phyloP scores from a whole-genome alignment of 2,888 invertebrate species.

The Trichogramma evanescens region DNA sequence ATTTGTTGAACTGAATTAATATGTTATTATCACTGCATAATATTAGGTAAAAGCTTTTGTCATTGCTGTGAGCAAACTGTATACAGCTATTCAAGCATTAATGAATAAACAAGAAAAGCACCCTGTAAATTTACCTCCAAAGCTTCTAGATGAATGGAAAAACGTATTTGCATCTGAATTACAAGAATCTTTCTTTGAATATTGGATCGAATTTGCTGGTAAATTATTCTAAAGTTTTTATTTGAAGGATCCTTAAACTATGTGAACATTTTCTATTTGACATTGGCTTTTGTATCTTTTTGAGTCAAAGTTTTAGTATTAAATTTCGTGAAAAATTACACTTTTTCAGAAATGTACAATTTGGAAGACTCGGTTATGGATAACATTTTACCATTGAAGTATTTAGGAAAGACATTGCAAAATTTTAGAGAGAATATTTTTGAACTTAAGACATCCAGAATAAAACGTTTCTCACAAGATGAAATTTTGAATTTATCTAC shows the following conservation, averaged over 20 bases:
- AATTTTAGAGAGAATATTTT: slow-evolving; percentile 32
- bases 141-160: slow-evolving; percentile 63
- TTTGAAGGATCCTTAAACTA: background rate
- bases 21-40: slow-evolving; percentile 5
- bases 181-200: slow-evolving; percentile 49
- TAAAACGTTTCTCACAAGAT: slow-evolving; percentile 16
- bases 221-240: background rate
- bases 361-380: slow-evolving; percentile 27
- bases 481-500: slow-evolving; percentile 42
- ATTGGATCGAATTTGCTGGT: slow-evolving; percentile 49
- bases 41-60: slow-evolving; percentile 54
- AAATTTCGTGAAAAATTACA: too few relatives aligned
- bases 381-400: slow-evolving; percentile 30
- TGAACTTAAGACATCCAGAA: slow-evolving; percentile 22
- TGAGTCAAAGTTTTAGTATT: too few relatives aligned
- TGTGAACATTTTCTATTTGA: background rate
- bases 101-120: slow-evolving; percentile 40
- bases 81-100: slow-evolving; percentile 46
- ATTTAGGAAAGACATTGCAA: slow-evolving; percentile 36
- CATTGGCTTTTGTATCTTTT: too few relatives aligned
- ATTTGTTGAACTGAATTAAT: background rate
- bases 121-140: slow-evolving; percentile 41
- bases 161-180: slow-evolving; percentile 67
- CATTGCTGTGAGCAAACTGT: slow-evolving; percentile 50
- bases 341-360: slow-evolving; percentile 30